Conservation (phyloP, 2,113 vertebrate species). For the Silurus meridionalis region DNA sequence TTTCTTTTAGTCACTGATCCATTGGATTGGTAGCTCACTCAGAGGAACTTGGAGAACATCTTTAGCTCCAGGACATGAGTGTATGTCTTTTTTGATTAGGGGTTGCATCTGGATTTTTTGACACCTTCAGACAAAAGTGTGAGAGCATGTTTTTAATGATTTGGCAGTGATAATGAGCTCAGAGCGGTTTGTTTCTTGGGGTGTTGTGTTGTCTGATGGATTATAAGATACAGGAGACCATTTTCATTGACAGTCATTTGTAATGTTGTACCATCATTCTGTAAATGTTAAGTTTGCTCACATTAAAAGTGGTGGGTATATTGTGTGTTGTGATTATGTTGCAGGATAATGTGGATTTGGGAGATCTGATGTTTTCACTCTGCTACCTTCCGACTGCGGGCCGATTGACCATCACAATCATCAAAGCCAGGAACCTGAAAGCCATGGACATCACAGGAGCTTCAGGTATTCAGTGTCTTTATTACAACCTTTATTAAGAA, state of each 20-base stretch:
- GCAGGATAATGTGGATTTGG: conserved; percentile 96
- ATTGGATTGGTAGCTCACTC: neutral
- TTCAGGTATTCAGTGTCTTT: conserved; percentile 68
- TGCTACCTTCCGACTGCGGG: conserved; percentile 98
- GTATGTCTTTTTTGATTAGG: neutral
- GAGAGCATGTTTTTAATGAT: neutral
- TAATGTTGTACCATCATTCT: neutral
- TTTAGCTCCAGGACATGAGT: neutral
- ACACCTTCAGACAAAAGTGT: neutral
- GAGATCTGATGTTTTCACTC: conserved; percentile 98
- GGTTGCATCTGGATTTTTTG: neutral
- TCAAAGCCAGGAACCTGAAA: conserved; percentile 98
- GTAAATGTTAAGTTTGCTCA: neutral
- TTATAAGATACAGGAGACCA: neutral
- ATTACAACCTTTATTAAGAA: neutral
- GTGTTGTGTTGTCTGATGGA: neutral
- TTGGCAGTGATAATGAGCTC: conserved; percentile 26
- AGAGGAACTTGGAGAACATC: neutral
- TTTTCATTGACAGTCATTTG: neutral
- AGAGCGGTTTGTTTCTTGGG: neutral
- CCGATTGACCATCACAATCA: conserved; percentile 95
- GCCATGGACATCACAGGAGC: conserved; percentile 99
- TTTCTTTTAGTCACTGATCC: no score
- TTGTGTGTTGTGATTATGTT: conserved; percentile 40
- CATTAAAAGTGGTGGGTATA: neutral